Base-by-base conservation (phyloP, 1,140 invertebrate genomes). In the Drosophila nannoptera region DNA sequence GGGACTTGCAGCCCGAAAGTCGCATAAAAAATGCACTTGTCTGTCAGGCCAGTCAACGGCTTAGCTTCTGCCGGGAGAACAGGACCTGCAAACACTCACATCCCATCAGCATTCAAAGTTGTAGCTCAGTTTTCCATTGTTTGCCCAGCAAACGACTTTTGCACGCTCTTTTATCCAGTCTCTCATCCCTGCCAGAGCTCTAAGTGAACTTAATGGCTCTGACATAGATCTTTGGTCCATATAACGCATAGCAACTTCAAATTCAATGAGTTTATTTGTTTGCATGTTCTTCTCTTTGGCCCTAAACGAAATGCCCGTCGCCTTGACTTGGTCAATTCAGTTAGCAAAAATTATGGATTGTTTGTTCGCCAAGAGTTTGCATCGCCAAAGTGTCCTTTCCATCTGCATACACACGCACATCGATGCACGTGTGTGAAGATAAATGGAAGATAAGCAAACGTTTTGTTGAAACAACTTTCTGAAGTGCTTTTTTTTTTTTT, bases 271-370 rank as follows among this genome's bases (percentile, higher is more conserved):
- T 84, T 73, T 84, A 72, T 84, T 78, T 82, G 64, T 72, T 78
- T 78, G 73, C 54, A 35, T 71, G 48, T 59, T 49, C 59, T 54
- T 73, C 69, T 71, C 62, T 73, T 69, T 69, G n/a, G 33, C 35
- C 66, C 33, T 70, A 68, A 68, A 48, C 67, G 78, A 72, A 83
- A 83, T 69, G 33, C 49, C 58, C 50, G 54, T 66, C 45, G 69
- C 49, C 62, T 42, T 50, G 75, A 73, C 63, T 48, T 36, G 78
- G 75, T 78, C 78, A 80, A 83, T 84, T 83, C 83, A 76, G 76
- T 83, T 78, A 78, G 54, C 48, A 77, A 83, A 84, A 83, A 83
- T 84, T 80, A 83, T 83, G 64, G 80, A 75, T 60, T 75, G 72
- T 65, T 82, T 73, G 80, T 76, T 77, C 35, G 36, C 42, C 14